Evolutionary conservation across 2,113 vertebrate genomes (phyloP).

Genomic region (Oreochromis niloticus): DNA sequence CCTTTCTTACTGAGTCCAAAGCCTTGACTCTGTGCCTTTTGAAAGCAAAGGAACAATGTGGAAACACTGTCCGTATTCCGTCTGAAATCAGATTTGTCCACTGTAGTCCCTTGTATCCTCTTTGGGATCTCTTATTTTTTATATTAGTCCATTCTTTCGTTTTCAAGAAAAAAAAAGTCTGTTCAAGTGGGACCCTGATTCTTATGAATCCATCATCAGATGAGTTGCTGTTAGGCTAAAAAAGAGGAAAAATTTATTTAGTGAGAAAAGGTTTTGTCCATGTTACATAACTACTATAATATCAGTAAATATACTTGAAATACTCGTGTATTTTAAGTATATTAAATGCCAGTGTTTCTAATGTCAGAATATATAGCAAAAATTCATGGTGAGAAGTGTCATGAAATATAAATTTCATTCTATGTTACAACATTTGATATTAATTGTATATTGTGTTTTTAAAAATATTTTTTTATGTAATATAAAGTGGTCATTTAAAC

Average conservation of each 20-base stretch:
- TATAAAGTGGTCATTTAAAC: not conserved
- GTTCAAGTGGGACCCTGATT: not conserved
- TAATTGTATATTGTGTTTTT: not conserved
- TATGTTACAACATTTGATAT: not conserved
- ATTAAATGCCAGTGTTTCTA: no score
- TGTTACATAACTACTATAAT: not conserved
- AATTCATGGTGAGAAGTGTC: not conserved
- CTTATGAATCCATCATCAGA: not conserved
- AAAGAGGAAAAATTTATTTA: not conserved
- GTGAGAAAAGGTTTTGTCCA: not conserved
- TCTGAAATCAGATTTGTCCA: not conserved
- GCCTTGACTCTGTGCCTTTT: not conserved
- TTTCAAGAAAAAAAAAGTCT: not conserved
- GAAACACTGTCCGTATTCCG: accelerated
- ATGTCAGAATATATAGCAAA: no score
- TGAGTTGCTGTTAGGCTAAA: not conserved
- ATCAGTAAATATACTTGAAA: not conserved
- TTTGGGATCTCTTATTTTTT: not conserved
- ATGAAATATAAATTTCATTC: not conserved
- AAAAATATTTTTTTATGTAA: not conserved
- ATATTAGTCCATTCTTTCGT: accelerated
- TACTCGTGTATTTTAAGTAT: no score
- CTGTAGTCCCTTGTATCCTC: not conserved
- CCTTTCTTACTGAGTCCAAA: not conserved
- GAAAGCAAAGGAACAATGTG: not conserved